Conservation (phyloP, 2,113 vertebrate genomes). For the Neogobius melanostomus region DNA sequence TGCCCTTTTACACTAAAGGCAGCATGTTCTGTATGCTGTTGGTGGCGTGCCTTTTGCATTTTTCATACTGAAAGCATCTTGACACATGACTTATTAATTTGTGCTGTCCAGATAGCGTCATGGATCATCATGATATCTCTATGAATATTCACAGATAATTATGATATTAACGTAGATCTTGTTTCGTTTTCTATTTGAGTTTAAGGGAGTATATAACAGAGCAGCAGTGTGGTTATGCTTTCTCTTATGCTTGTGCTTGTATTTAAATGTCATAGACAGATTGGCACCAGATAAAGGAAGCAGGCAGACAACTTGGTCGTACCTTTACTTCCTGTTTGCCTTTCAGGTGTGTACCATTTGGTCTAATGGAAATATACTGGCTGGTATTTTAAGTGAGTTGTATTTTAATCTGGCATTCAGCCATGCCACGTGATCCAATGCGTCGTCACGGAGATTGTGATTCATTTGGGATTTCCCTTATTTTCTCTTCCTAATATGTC, state of each 20-base stretch:
- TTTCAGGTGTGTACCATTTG: constrained; percentile 8
- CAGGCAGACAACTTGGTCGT: not conserved
- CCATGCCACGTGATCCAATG: not conserved
- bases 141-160: too few relatives aligned
- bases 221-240: not conserved
- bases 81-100: too few relatives aligned
- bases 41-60: too few relatives aligned
- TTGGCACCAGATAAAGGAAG: constrained; percentile 1
- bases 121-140: too few relatives aligned
- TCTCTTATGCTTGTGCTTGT: not conserved
- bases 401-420: constrained; percentile 18
- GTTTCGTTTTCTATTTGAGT: not conserved
- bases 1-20: too few relatives aligned
- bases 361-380: not conserved
- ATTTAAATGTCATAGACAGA: not conserved
- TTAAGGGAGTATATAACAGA: not conserved
- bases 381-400: not conserved
- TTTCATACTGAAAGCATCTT: too few relatives aligned
- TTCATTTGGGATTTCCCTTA: constrained; percentile 56
- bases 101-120: too few relatives aligned
- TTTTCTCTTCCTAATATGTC: constrained; percentile 19
- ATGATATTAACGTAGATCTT: not conserved
- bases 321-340: constrained; percentile 34
- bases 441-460: constrained; percentile 25
- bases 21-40: too few relatives aligned